These are phyloP conservation scores for Isurus oxyrinchus DNA, from an alignment of 2,113 vertebrate genomes.

Conservation along the genomic window DNA sequence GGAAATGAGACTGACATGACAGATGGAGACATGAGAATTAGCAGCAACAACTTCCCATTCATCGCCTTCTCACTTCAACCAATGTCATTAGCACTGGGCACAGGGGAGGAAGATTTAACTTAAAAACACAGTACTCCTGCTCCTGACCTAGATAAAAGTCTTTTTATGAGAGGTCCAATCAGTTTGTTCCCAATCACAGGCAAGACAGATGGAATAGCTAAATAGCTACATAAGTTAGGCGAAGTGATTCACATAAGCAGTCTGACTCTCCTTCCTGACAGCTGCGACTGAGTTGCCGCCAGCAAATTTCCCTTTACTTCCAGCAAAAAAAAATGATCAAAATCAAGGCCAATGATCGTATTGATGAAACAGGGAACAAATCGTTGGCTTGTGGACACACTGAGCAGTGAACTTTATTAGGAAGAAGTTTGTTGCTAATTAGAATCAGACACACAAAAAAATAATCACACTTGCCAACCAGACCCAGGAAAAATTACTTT, in stretches of 20 bases:
- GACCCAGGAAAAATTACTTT: background rate
- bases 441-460: background rate
- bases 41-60: background rate
- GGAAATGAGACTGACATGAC: conserved; percentile 22
- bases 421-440: conserved; percentile 25
- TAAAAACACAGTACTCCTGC: conserved; percentile 24
- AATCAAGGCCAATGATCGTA: background rate
- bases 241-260: background rate
- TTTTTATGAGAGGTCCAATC: conserved; percentile 21
- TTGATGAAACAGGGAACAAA: background rate
- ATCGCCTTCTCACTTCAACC: conserved; percentile 9
- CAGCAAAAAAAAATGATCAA: background rate
- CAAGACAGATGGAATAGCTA: conserved; percentile 32
- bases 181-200: conserved; percentile 14
- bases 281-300: background rate
- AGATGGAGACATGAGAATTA: conserved; percentile 28
- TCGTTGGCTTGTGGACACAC: background rate
- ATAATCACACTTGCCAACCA: background rate
- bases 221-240: conserved; percentile 17
- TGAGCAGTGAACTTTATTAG: background rate
- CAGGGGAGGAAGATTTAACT: conserved; percentile 19
- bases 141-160: conserved; percentile 23
- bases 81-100: conserved; percentile 29
- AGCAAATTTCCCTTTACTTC: background rate
- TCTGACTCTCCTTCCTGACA: conserved; percentile 1